These are phyloP conservation scores for Trilocha varians DNA, from an alignment of 2,888 invertebrate genomes.

Conservation along the genomic window DNA sequence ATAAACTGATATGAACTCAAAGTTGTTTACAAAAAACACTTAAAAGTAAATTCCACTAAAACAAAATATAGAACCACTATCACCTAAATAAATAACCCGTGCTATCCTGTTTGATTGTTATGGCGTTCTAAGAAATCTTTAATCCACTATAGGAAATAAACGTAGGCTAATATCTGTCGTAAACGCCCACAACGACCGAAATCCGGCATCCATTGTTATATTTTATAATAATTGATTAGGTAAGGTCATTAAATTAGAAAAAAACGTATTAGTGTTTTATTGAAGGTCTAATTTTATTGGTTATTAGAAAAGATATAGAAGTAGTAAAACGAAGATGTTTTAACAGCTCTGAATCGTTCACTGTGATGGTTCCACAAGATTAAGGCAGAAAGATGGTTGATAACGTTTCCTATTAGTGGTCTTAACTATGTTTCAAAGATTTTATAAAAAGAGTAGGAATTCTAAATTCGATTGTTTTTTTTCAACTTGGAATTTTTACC, in stretches of 20 bases:
- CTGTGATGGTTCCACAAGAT: no score
- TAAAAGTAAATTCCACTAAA: no score
- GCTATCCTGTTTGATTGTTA: slow-evolving; percentile 32
- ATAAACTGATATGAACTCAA: no score
- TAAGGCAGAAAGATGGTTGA: no score
- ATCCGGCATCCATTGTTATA: slow-evolving; percentile 21
- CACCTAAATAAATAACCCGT: slow-evolving; percentile 26
- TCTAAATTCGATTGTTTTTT: no score
- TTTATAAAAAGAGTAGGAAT: no score
- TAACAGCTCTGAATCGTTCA: not conserved
- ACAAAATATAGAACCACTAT: no score
- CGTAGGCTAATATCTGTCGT: slow-evolving; percentile 33
- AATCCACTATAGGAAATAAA: slow-evolving; percentile 37
- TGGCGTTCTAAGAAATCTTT: slow-evolving; percentile 32
- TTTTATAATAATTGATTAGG: slow-evolving; percentile 14
- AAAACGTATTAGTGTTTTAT: slow-evolving; percentile 1
- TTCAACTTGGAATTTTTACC: no score
- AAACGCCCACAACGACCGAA: slow-evolving; percentile 35
- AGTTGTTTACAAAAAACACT: no score
- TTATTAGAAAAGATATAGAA: not conserved
- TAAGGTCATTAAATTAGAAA: slow-evolving; percentile 4
- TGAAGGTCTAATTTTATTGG: not conserved
- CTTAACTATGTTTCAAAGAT: no score
- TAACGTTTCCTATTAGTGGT: no score
- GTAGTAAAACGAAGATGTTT: not conserved